A percentile compares a stretch with the other conserved stretches of the same genome.
phyloP scores from a whole-genome alignment of 2,113 vertebrate species.

The Ophiodon elongatus region DNA sequence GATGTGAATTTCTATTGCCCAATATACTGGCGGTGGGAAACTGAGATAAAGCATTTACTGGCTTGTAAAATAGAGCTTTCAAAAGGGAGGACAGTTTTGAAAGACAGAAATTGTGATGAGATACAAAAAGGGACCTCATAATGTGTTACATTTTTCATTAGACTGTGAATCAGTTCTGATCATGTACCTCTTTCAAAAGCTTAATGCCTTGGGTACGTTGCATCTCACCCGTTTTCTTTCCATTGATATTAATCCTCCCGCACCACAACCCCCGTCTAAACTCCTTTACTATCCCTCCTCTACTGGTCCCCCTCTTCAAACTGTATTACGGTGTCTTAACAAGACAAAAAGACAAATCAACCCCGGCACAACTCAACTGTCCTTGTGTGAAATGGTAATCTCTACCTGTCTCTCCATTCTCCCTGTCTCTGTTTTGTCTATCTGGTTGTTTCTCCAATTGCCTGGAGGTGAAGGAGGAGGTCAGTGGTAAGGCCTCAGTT shows the following conservation, averaged over 20 bases:
- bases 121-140: conserved; percentile 48
- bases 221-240: conserved; percentile 23
- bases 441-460: conserved; percentile 43
- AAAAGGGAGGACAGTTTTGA: conserved; percentile 39
- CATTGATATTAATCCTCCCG: neutral
- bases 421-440: conserved; percentile 43
- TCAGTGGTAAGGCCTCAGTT: conserved; percentile 81
- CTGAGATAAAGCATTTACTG: conserved; percentile 46
- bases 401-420: conserved; percentile 53
- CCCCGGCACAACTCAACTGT: conserved; percentile 11
- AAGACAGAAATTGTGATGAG: conserved; percentile 50
- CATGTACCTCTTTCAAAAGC: conserved; percentile 51
- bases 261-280: conserved; percentile 9
- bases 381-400: conserved; percentile 32
- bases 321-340: conserved; percentile 11
- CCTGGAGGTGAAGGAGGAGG: conserved; percentile 63
- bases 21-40: conserved; percentile 37
- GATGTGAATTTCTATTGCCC: conserved; percentile 56
- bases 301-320: conserved; percentile 1
- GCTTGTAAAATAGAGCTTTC: conserved; percentile 57
- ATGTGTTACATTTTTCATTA: conserved; percentile 37
- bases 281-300: conserved; percentile 23
- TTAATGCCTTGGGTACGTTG: conserved; percentile 44
- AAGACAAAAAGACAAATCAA: conserved; percentile 38
- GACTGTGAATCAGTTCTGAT: conserved; percentile 50